Evolutionary conservation across 30 jellyfish, hydroid and myxozoan species (phyloP).

Genomic region (Pelagia noctiluca): DNA sequence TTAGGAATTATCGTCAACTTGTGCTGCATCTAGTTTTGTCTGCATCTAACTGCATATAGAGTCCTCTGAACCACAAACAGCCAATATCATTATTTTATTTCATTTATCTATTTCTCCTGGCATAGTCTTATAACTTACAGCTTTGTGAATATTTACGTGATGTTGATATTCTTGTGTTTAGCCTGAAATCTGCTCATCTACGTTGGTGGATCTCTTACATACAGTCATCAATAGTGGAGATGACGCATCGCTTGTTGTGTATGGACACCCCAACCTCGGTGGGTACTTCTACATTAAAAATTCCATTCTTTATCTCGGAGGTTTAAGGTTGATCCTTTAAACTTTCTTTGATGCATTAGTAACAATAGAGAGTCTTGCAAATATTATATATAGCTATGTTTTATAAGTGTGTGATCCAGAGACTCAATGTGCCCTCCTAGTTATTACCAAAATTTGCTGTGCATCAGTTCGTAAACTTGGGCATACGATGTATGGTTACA

Average conservation of each 20-base stretch:
- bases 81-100: too few species aligned
- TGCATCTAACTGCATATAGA: too few species aligned
- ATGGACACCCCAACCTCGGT: constrained; percentile 94
- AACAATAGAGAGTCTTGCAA: not conserved
- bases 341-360: not conserved
- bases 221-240: constrained; percentile 88
- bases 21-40: too few species aligned
- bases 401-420: not conserved
- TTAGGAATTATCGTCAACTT: too few species aligned
- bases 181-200: constrained; percentile 81
- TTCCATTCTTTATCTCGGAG: not conserved
- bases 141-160: too few species aligned
- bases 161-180: constrained; percentile 6
- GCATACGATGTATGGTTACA: too few species aligned
- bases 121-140: too few species aligned
- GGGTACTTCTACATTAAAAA: not conserved
- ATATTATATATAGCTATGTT: not conserved
- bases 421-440: not conserved
- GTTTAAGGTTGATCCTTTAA: not conserved
- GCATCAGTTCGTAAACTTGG: too few species aligned
- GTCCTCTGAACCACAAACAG: too few species aligned
- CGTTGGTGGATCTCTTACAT: constrained; percentile 84
- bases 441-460: not conserved
- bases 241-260: constrained; percentile 84
- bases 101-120: too few species aligned